Evolutionary conservation across 2,113 vertebrate species (phyloP).

Genomic region (Sphaerodactylus townsendi): DNA sequence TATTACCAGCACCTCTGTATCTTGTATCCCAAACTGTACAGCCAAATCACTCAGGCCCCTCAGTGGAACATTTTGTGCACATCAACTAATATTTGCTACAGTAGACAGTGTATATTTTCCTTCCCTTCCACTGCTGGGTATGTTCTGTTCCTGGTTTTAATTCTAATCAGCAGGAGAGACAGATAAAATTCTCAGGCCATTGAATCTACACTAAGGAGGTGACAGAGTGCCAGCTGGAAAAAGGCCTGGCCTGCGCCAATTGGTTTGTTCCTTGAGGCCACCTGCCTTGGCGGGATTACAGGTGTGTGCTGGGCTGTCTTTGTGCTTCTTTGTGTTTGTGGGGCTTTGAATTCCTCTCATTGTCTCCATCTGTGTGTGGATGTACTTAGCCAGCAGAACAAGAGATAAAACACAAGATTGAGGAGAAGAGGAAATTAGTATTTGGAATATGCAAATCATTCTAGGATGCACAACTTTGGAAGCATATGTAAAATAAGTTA

Average conservation of each 20-base stretch:
- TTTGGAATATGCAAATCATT: neutral
- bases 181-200: neutral
- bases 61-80: neutral
- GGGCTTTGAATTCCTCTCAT: neutral
- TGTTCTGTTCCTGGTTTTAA: neutral
- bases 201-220: constrained; percentile 2
- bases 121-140: neutral
- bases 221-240: neutral
- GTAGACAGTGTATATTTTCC: neutral
- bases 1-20: neutral
- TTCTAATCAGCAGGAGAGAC: neutral
- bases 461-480: neutral
- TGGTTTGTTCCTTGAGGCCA: neutral
- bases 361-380: neutral
- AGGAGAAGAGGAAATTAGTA: neutral
- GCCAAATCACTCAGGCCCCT: neutral
- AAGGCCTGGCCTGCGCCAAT: neutral
- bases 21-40: neutral
- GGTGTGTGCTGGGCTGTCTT: neutral
- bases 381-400: neutral
- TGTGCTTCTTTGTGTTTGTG: neutral
- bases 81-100: neutral
- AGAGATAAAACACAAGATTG: neutral
- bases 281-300: neutral
- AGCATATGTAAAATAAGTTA: neutral